Evolutionary conservation across 2,797 vertebrate species (phyloP).

Genomic region (Pteropus rufus): DNA sequence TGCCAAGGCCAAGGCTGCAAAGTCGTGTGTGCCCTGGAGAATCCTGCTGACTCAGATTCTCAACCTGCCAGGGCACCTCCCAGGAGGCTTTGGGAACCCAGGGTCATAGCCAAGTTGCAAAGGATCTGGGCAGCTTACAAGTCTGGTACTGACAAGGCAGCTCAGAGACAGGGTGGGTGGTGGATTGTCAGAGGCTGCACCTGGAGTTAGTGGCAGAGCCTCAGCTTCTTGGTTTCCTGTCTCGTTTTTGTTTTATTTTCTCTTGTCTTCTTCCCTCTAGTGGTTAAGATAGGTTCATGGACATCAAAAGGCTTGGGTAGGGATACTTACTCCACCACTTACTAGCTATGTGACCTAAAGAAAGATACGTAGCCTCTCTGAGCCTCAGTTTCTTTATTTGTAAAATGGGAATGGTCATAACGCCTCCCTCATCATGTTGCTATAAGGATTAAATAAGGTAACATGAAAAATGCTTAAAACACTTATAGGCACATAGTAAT

Average conservation of each 20-base stretch:
- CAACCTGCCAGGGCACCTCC: neutral
- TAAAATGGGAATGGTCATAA: neutral
- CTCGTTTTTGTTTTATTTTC: neutral
- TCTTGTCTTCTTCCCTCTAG: neutral
- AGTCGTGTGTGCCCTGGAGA: neutral
- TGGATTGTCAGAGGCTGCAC: neutral
- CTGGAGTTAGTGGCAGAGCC: neutral
- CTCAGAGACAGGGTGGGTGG: neutral
- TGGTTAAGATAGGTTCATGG: neutral
- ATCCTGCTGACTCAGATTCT: neutral
- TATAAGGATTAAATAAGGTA: neutral
- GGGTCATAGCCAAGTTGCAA: neutral
- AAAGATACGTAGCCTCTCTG: neutral
- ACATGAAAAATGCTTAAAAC: neutral
- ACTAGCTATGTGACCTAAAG: neutral
- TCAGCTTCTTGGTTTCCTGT: neutral
- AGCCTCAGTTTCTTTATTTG: neutral
- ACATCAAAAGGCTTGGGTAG: neutral
- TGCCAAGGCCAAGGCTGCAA: neutral
- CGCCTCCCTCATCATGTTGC: neutral
- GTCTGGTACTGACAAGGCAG: neutral
- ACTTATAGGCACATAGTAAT: neutral
- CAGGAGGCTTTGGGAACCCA: neutral
- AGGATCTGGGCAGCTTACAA: neutral
- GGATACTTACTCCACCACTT: neutral